Percentiles rank a stretch among this genome's conserved stretches.
Conservation (phyloP, 92 coral and sea anemone genomes). For the Micromussa lordhowensis region DNA sequence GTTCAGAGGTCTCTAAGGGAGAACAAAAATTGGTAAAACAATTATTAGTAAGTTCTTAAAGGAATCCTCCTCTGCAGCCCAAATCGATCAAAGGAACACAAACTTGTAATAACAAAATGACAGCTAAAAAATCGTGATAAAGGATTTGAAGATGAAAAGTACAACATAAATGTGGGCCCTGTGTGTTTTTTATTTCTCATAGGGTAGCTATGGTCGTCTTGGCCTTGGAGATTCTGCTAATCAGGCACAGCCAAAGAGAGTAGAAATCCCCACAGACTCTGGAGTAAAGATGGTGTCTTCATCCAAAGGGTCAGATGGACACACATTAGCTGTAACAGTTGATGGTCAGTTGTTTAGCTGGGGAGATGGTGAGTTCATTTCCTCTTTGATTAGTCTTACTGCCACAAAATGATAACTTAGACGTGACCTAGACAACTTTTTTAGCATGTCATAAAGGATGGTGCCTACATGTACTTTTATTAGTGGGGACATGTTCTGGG, state of each 20-base stretch:
- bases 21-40: too few species aligned
- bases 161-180: not conserved
- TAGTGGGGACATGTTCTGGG: too few species aligned
- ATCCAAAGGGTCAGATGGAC: conserved; percentile 91
- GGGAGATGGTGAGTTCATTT: conserved; percentile 82
- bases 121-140: not conserved
- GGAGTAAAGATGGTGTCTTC: conserved; percentile 79
- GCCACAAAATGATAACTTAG: not conserved
- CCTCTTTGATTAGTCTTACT: not conserved
- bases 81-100: too few species aligned
- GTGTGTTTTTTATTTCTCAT: not conserved
- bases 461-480: too few species aligned
- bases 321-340: conserved; percentile 76
- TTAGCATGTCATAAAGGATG: too few species aligned
- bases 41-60: not conserved
- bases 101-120: not conserved
- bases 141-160: not conserved
- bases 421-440: not conserved
- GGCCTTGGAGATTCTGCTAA: conserved; percentile 89
- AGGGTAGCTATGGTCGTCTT: conserved; percentile 94
- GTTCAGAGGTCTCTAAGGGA: not conserved
- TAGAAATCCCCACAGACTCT: conserved; percentile 72
- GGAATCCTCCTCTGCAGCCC: not conserved
- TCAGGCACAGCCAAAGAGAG: conserved; percentile 77
- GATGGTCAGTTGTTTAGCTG: conserved; percentile 90